Evolutionary conservation across 92 coral and sea anemone genomes (phyloP), one percentile per base, ranked within the genome.

Genomic region (Epizoanthus stellaris): DNA sequence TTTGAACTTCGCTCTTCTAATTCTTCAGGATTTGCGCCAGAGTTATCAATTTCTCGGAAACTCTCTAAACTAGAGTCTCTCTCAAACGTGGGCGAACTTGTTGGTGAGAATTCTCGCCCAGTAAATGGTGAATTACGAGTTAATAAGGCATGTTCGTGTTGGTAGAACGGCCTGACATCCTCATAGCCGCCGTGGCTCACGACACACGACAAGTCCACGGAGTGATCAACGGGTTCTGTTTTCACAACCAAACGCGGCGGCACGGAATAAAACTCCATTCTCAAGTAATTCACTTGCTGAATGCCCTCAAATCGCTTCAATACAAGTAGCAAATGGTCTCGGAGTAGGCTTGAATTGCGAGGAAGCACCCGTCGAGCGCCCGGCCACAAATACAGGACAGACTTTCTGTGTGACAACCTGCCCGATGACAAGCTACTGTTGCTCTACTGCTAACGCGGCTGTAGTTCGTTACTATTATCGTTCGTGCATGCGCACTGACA

Each of bases 191-290:
- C 65, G 40, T 79, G 83, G 59, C 83, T 70, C 83, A 64, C 21
- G 38, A 79, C 83, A 56, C 83, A 79, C 83, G 83, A 79, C 25
- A 79, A 61, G 43, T 63, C 83, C 5, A 62, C 72, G 17, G 60
- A 42, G 60, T 15, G 83, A 42, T 79, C 83, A 17, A 89, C 74
- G 12, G 90, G 93, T 76, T 90, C 93, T 39, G 93, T 82, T 73
- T 90, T 90, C 49, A 90, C 87, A 2, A 81, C 68, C 13, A 90
- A 66, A 49, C 61, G 90, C 21, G 90, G 83, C 45, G 80, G 85
- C 23, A 42, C 1, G 16, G 83, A 45, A 79, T 79, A 63, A 21
- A n/a, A 79, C 4, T 70, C 83, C 83, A 79, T 79, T 62, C 17
- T 19, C 25, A 20, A 19, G 12, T 4, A 38, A 57, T 20, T 42